Evolutionary conservation across 2,113 vertebrate genomes (phyloP), one percentile per base, ranked within the genome.

Genomic region (Trinectes maculatus): DNA sequence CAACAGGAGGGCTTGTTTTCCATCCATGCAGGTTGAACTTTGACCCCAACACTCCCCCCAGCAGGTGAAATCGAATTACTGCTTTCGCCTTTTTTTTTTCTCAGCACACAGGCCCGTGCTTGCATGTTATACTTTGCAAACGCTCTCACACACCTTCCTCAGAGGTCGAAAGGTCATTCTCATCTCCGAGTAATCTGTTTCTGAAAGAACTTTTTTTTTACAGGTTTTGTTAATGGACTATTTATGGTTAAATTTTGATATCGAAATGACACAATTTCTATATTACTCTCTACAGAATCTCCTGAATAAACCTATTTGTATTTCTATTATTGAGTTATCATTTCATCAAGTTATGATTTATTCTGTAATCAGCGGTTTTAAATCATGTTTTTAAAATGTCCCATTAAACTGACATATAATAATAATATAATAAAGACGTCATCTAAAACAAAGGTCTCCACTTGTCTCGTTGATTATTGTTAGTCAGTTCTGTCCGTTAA

Each of bases 1-100:
- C 65, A 72, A 53, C 21, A 60, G 47, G 24, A 34, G 37, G 11
- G 43, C 61, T 71, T 77, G 61, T 71, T 82, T 66, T 77, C 77
- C 51, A 46, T 68, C 65, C 36, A 12, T 51, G 52, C 31, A 12
- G 43, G 19, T 82, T 80, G 79, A 77, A 48, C 82, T 51, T 43
- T 60, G 47, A 84, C 74, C 42, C 51, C 3, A 19, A 21, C 40
- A 19, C 3, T 39, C 21, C 42, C n/a, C 44, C 40, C 56, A 21
- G 24, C 6, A 36, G 54, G 33, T 62, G 65, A 53, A 82, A 77
- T 71, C 53, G 25, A 63, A 79, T 77, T 65, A 64, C 67, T 60
- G 28, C 54, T 79, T 59, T 66, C 68, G 28, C 54, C 77, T 59
- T 66, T 64, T 18, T 46, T 68, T 67, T 77, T 33, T 43, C 61